These are phyloP conservation scores for Elaphurus davidianus DNA, from an alignment of 2,113 vertebrate species.

Conservation along the genomic window DNA sequence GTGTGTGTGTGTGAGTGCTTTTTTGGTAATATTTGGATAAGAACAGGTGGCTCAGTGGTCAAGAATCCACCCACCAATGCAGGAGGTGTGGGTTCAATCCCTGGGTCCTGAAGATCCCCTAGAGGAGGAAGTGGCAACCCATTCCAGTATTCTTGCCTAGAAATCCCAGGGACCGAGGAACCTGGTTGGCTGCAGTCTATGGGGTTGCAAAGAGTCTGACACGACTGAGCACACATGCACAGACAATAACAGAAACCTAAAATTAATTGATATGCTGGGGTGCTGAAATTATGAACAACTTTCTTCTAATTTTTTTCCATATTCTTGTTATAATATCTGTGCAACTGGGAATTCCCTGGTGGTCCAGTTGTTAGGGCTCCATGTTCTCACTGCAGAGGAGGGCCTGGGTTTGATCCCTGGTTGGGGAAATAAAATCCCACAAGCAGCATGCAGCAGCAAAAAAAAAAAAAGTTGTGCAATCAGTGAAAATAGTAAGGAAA, in stretches of 20 bases:
- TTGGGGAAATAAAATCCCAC: not conserved
- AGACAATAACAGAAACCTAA: not conserved
- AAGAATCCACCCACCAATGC: not conserved
- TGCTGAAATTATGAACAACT: not conserved
- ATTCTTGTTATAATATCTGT: not conserved
- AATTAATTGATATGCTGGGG: not conserved
- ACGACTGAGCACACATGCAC: not conserved
- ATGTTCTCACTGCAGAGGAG: not conserved
- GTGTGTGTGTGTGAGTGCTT: fast-evolving
- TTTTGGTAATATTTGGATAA: not conserved
- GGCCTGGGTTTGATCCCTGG: not conserved
- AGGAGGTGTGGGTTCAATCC: not conserved
- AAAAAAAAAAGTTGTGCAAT: not conserved
- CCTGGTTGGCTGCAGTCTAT: not conserved
- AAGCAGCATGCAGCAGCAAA: not conserved
- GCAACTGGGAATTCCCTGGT: not conserved
- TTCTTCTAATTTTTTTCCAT: not conserved
- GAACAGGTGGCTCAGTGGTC: not conserved
- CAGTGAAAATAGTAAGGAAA: not conserved
- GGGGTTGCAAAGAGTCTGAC: not conserved
- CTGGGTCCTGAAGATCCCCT: not conserved
- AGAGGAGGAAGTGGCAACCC: not conserved
- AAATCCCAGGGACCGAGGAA: not conserved
- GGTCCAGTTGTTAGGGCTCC: not conserved
- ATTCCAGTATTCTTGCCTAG: not conserved